Evolutionary conservation across 2,113 vertebrate species (phyloP), one percentile per base, ranked within the genome.

Genomic region (Nicator chloris): DNA sequence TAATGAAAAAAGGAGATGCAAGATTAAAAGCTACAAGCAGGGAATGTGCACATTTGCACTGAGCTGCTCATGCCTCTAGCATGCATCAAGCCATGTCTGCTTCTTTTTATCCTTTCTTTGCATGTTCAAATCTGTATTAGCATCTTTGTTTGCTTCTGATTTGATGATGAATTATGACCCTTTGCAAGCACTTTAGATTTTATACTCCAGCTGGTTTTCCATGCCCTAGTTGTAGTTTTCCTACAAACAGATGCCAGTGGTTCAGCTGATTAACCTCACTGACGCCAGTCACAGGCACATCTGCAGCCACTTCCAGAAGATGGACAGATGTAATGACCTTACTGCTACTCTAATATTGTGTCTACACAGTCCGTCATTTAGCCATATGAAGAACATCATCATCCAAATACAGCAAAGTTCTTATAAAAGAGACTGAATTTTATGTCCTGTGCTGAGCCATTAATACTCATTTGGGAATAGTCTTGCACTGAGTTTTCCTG

Each of bases 261-360:
- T 95, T 92, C 93, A 91, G 75, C 71, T 95, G 85, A 92, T 92
- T 94, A 94, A 90, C 72, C 63, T 82, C 68, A 19, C 27, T 85
- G 87, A 78, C 19, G 0, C 24, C 54, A 71, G 64, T 66, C 90
- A 77, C 42, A 66, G 57, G 54, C 45, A 93, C 87, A 96, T 92
- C 92, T 96, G 87, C 54, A 90, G 85, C 7, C 51, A 66, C 35
- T 76, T 80, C 54, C 59, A 78, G 63, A 53, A 45, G 49, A 26
- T 51, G 33, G 50, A 17, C 68, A 87, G 21, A 69, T 35, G 53
- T 2, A 39, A 66, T 22, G 49, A 65, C 40, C 39, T 70, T 73
- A 44, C 6, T 5, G 4, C 24, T 42, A 20, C 17, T 80, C 42
- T 86, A 44, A 95, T 73, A 50, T 61, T 65, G n/a, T 79, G 21